These are phyloP conservation scores for Orestias chungarensis DNA, from an alignment of 2,797 vertebrate genomes.

Conservation along the genomic window DNA sequence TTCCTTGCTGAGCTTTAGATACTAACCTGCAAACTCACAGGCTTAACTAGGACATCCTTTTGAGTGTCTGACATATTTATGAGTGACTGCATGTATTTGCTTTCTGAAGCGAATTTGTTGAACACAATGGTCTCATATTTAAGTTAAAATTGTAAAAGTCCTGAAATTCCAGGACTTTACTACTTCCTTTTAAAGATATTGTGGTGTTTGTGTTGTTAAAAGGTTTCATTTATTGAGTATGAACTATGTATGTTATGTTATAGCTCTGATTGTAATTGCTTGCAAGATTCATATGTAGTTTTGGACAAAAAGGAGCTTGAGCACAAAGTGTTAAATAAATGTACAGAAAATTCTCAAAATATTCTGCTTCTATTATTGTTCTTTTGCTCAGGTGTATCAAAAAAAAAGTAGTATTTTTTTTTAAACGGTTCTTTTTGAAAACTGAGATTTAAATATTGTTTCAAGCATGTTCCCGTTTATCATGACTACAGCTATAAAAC, in stretches of 20 bases:
- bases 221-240: slow-evolving; percentile 18
- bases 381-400: background rate
- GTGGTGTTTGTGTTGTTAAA: slow-evolving; percentile 43
- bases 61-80: slow-evolving; percentile 43
- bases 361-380: slow-evolving; percentile 17
- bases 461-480: background rate
- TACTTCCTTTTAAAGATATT: slow-evolving; percentile 41
- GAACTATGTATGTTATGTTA: slow-evolving; percentile 44
- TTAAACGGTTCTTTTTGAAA: background rate
- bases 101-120: slow-evolving; percentile 48
- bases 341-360: slow-evolving; percentile 36
- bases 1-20: slow-evolving; percentile 25
- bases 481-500: background rate
- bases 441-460: background rate
- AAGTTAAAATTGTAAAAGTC: slow-evolving; percentile 28
- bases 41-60: slow-evolving; percentile 14
- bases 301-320: slow-evolving; percentile 56
- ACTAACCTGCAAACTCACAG: slow-evolving; percentile 24
- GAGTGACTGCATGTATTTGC: slow-evolving; percentile 68
- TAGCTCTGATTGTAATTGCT: slow-evolving; percentile 54
- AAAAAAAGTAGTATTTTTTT: background rate
- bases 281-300: slow-evolving; percentile 67
- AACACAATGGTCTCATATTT: slow-evolving; percentile 21
- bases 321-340: slow-evolving; percentile 69
- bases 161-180: slow-evolving; percentile 37